Base-by-base conservation (phyloP, 2,888 invertebrate genomes). In the Diloba caeruleocephala region DNA sequence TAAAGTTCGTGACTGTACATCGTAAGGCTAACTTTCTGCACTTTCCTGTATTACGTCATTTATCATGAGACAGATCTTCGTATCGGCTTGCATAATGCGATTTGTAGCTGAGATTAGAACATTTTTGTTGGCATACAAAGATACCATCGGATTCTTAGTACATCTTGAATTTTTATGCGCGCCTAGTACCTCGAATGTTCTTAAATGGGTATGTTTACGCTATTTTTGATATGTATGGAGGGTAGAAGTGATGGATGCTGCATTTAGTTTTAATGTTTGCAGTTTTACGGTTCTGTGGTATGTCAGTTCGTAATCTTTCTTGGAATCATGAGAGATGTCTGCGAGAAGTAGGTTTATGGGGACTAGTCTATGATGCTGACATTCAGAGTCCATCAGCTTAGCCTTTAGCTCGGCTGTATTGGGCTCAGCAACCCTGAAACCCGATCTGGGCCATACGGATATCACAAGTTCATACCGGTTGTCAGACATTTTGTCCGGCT, bases 31-130 rank as follows among this genome's bases (percentile, higher is more conserved):
- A 23, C 2, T 14, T 58, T 59, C 57, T 60, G 57, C 12, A 12
- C 3, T 25, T 21, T 6, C 12, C 12, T 52, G 1, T 15, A 12
- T 2, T 9, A 8, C 26, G 48, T 17, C 17, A 32, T 33, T 51
- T 53, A 55, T 68, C 73, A 58, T 14, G 38, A 58, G 50, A 58
- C 51, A 59, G 53, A 71, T 71, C 69, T 61, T 42, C 39, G 50
- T 65, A 63, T 63, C 39, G 31, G 48, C 51, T 68, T 68, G 55
- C 61, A 63, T 59, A 71, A 71, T 69, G 42, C 49, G 70, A 71
- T 71, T 53, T 68, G 53, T 65, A 37, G 41, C 37, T 5, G 37
- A 61, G 70, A 71, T 71, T 64, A 56, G 21, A 43, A 33, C 42
- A 49, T 73, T 60, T 64, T 69, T 72, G 51, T 31, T 67, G 36